A percentile compares a stretch with the other conserved stretches of the same genome.
Evolutionary conservation across 2,113 vertebrate genomes (phyloP).

Genomic region (Cnemophilus loriae): DNA sequence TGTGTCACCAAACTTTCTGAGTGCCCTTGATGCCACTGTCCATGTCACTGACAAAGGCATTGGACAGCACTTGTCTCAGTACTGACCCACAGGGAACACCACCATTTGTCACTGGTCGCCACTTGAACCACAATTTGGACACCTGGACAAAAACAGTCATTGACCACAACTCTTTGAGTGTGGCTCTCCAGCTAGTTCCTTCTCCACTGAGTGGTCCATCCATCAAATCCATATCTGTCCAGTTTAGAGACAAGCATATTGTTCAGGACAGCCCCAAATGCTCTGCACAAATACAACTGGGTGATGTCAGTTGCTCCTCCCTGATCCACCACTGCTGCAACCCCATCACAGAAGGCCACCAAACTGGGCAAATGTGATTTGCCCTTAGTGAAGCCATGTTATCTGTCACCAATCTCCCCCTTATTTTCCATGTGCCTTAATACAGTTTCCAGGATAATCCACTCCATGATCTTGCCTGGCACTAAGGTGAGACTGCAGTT

Average conservation of each 20-base stretch:
- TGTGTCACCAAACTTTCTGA: neutral
- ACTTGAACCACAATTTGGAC: neutral
- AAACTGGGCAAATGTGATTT: neutral
- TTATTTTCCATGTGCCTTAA: neutral
- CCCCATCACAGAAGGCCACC: neutral
- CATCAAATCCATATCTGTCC: neutral
- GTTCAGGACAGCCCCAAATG: neutral
- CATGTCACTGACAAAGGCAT: neutral
- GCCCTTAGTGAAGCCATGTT: neutral
- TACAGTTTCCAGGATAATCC: neutral
- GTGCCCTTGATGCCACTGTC: neutral
- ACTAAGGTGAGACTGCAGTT: neutral
- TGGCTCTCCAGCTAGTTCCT: no score
- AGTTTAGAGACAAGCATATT: neutral
- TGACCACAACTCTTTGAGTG: neutral
- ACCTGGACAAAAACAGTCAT: neutral
- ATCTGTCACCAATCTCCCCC: neutral
- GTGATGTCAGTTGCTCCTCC: neutral
- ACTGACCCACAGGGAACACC: neutral
- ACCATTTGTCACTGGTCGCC: no score
- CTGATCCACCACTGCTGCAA: neutral
- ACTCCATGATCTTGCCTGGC: neutral
- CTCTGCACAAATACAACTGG: neutral
- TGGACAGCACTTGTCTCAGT: rapidly evolving
- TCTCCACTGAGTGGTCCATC: no score